Evolutionary conservation across 2,888 invertebrate genomes (phyloP).

Genomic region (Spodoptera littoralis): DNA sequence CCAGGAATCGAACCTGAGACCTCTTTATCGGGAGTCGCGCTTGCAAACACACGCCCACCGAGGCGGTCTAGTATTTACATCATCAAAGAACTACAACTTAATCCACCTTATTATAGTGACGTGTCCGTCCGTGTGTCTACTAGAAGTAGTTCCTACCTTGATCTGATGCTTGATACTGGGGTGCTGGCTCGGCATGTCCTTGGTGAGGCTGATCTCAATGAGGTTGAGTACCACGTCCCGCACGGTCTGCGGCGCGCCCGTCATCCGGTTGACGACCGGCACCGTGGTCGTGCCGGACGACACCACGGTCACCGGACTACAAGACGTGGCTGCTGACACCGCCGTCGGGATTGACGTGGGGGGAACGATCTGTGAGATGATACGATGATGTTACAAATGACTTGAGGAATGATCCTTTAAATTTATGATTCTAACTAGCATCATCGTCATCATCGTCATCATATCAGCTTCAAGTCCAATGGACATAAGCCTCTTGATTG

Average conservation of each 20-base stretch:
- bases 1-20: no score
- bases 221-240: conserved; percentile 95
- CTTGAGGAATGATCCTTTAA: no score
- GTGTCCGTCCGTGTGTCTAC: background rate
- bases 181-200: conserved; percentile 87
- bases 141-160: conserved; percentile 60
- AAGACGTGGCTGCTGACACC: conserved; percentile 72
- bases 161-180: conserved; percentile 71
- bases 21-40: no score
- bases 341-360: conserved; percentile 74
- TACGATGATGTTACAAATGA: no score
- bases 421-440: no score
- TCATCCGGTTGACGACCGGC: conserved; percentile 70
- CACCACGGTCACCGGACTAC: conserved; percentile 53
- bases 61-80: no score
- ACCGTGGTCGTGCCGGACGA: conserved; percentile 5
- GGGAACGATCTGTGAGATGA: conserved; percentile 54
- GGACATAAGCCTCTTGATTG: no score
- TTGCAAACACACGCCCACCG: no score
- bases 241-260: conserved; percentile 91
- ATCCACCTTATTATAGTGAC: no score
- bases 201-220: conserved; percentile 94
- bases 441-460: no score
- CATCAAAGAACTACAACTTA: no score
- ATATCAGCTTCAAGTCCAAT: no score